Base-by-base conservation (phyloP, 2,797 vertebrate genomes). In the Rhabdomys pumilio region DNA sequence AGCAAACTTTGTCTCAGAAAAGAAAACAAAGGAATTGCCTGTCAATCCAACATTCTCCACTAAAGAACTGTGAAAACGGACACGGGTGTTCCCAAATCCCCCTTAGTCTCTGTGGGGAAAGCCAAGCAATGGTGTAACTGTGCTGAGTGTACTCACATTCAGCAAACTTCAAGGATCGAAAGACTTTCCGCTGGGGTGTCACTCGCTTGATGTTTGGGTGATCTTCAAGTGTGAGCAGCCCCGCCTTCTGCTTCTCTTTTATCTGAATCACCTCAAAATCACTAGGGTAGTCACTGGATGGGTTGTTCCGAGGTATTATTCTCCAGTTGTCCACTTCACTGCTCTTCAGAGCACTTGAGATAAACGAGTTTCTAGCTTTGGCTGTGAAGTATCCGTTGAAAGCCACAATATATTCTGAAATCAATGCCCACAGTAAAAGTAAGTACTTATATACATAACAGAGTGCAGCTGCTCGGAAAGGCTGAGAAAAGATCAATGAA, bases 141-240 rank as follows among this genome's bases (percentile, higher is more conserved):
- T 4, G 0, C 4, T 1, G 75, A 4, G 47, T 24, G 22, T 65
- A 99, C 99, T 99, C 98, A 99, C 99, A 96, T 81, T 99, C 99
- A 0, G 97, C 96, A 88, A 99, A 99, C 95, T 99, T 99, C 80
- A 99, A 99, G 0, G 99, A 98, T 53, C 99, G 99, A 90, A 99
- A 99, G 95, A 99, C 99, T 98, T 99, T 99, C 79, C 99, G 99
- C 95, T 99, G 99, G 3, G 99, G 99, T 0, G 99, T 99, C 61
- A 99, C 99, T 94, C 99, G 99, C 96, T 99, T 99, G 98, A 99
- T 99, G 98, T 99, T 99, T 0, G 99, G 99, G 88, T 99, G 99
- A 92, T 99, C 99, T 98, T 99, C 99, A 34, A 99, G 98, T 0
- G 99, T 99, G 93, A 99, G 98, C 81, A 99, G 98, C 93, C 99